Base-by-base conservation (phyloP, 2,113 vertebrate genomes). In the Tylochromis polylepis region DNA sequence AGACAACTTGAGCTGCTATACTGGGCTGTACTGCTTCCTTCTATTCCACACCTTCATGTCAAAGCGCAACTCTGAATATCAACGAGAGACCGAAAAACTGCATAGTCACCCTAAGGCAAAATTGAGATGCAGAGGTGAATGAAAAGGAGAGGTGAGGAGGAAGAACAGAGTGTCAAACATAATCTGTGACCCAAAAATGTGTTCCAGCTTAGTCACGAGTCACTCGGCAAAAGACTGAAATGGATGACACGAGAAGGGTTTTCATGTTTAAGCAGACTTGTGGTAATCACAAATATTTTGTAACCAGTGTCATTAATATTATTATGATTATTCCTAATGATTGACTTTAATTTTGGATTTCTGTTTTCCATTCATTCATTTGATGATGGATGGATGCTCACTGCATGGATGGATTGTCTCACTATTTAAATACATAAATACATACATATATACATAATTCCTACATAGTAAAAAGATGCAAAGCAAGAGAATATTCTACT, bases 31-130 rank as follows among this genome's bases (percentile, higher is more conserved):
- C 29, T 60, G 58, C 16, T 34, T 60, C 58, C 58, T 60, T 60
- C 58, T 60, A 34, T 34, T 41, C 72, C 29, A 46, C 38, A 10
- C 72, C 75, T 75, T 79, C 58, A 79, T 80, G 78, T 38, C 31
- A 80, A 70, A 60, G 89, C 58, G 82, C 85, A 89, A 87, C 86
- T 90, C 82, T 91, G 89, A 88, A 91, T 92, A 81, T 78, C 72
- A 91, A 91, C 36, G 8, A 89, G 65, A 84, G n/a, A 51, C 18
- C 15, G 11, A 20, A 70, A 88, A 88, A 46, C 38, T 62, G 86
- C 87, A 87, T 31, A 29, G 86, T 93, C 81, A 93, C 55, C 72
- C 82, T 7, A 22, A 77, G 75, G 60, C 72, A 77, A 10, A 65
- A 56, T 79, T 56, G 14, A 88, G 49, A 29, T 43, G 24, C 49